These are phyloP conservation scores for Chymomyza costata DNA, from an alignment of 1,140 invertebrate species.

Conservation along the genomic window DNA sequence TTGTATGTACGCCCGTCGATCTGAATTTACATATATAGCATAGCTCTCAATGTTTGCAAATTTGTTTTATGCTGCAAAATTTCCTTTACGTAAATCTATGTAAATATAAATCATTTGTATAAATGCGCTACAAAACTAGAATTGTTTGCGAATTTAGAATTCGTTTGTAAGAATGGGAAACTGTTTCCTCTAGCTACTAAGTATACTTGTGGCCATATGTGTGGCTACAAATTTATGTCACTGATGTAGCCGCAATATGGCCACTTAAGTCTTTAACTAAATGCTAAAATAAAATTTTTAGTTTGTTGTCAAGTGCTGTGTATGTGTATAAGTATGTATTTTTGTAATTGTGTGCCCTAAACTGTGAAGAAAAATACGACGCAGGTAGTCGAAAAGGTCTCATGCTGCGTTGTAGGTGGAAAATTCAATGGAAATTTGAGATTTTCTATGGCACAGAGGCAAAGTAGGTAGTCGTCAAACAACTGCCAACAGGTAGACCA, in stretches of 20 bases:
- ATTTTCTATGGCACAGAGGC: conserved; percentile 40
- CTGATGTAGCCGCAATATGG: conserved; percentile 19
- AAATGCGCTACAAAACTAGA: too few relatives aligned
- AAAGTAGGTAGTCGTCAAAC: conserved; percentile 47
- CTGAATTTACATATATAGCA: conserved; percentile 41
- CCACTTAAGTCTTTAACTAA: conserved; percentile 26
- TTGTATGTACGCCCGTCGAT: conserved; percentile 89
- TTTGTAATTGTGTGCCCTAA: conserved; percentile 2
- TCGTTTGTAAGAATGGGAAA: conserved; percentile 13
- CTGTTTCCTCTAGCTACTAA: conserved; percentile 39
- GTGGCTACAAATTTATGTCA: conserved; percentile 39
- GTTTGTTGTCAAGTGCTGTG: conserved; percentile 52
- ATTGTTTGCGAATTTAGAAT: conserved; percentile 40
- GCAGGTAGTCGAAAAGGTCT: conserved; percentile 30
- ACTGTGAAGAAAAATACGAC: too few relatives aligned
- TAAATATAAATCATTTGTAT: conserved; percentile 46
- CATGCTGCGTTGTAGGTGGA: conserved; percentile 17
- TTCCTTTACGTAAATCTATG: conserved; percentile 42
- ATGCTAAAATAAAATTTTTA: conserved; percentile 50
- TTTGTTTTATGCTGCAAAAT: conserved; percentile 58
- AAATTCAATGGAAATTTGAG: conserved; percentile 50
- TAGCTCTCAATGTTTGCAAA: conserved; percentile 45
- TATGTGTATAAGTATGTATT: too few relatives aligned
- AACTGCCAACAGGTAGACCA: neutral
- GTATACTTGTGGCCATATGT: conserved; percentile 25